Evolutionary conservation across 1,140 invertebrate genomes (phyloP).

Genomic region (Prorops nasuta): DNA sequence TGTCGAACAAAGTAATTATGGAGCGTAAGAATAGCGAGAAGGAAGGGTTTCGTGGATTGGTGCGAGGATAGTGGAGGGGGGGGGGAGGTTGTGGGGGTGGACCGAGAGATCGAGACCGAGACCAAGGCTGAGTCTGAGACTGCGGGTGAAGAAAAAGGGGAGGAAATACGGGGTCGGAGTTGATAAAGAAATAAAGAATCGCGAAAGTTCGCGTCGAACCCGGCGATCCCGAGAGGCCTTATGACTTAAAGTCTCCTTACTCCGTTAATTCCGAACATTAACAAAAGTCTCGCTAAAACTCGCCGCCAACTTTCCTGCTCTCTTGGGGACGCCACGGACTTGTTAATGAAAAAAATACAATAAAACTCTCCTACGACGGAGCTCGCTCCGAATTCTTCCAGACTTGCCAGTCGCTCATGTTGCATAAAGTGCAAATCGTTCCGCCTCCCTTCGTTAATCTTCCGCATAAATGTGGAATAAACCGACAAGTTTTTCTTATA

Average conservation of each 20-base stretch:
- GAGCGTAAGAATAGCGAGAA: constrained; percentile 24
- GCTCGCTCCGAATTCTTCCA: constrained; percentile 29
- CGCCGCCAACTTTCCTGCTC: constrained; percentile 42
- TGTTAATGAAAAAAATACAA: constrained; percentile 56
- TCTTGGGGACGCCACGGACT: constrained; percentile 24
- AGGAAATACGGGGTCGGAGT: constrained; percentile 36
- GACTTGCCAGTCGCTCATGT: constrained; percentile 16
- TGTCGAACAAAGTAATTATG: constrained; percentile 39
- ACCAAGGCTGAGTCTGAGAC: constrained; percentile 6
- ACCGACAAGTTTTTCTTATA: no score
- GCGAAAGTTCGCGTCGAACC: constrained; percentile 54
- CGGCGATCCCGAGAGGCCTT: constrained; percentile 47
- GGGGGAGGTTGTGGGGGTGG: constrained; percentile 12
- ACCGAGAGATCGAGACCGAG: not conserved
- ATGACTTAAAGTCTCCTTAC: constrained; percentile 58
- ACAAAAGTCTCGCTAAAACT: constrained; percentile 57
- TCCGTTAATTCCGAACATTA: constrained; percentile 58
- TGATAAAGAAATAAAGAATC: constrained; percentile 58
- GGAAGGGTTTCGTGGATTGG: constrained; percentile 29
- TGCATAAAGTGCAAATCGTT: constrained; percentile 17
- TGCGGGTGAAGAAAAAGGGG: constrained; percentile 6
- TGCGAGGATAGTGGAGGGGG: constrained; percentile 25
- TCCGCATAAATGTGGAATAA: no score
- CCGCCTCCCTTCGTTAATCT: constrained; percentile 8
- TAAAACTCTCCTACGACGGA: constrained; percentile 40